Conservation (phyloP, 2,888 invertebrate genomes). For the Pharmacophagus antenor region DNA sequence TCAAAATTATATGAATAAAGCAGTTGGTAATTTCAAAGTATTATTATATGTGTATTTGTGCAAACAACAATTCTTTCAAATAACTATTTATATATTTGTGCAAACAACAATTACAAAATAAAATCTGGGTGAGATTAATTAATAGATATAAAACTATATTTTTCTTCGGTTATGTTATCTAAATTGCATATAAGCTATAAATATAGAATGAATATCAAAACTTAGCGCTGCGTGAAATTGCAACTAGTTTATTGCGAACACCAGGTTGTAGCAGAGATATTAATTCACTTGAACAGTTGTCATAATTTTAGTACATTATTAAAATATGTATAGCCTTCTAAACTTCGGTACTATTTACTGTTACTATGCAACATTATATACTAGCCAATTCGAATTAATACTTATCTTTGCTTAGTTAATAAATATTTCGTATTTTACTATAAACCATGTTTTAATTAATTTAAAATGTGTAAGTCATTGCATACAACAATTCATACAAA, state of each 20-base stretch:
- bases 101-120: too few species aligned
- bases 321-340: neutral
- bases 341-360: neutral
- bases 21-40: too few species aligned
- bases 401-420: too few species aligned
- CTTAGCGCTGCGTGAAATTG: constrained; percentile 77
- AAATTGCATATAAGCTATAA: constrained; percentile 19
- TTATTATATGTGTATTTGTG: too few species aligned
- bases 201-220: constrained; percentile 22
- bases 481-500: too few species aligned
- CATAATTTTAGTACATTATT: constrained; percentile 52
- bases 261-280: constrained; percentile 69
- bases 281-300: constrained; percentile 60
- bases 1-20: too few species aligned
- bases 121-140: neutral
- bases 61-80: too few species aligned
- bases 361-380: too few species aligned
- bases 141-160: neutral
- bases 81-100: too few species aligned
- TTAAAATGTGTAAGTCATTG: neutral
- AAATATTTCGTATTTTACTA: neutral
- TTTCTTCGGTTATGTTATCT: neutral
- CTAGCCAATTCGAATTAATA: too few species aligned
- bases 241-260: constrained; percentile 67
- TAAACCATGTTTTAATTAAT: neutral